Evolutionary conservation across 2,797 vertebrate species (phyloP).

Genomic region (Rhodeus uyekii): DNA sequence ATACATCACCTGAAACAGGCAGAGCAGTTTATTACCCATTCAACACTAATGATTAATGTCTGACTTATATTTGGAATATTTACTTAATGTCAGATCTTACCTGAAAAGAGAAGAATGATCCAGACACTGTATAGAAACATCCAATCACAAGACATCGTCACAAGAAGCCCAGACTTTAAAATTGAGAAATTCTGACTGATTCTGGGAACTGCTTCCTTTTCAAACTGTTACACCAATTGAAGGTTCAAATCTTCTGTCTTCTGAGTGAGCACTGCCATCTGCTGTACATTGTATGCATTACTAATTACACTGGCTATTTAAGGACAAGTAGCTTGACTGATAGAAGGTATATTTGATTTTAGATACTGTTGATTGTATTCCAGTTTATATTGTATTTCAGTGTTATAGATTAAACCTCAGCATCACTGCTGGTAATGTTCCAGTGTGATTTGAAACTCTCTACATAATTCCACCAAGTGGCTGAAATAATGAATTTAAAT

Average conservation of each 20-base stretch:
- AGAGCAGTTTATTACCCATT: not conserved
- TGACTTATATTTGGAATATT: not conserved
- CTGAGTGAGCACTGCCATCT: not conserved
- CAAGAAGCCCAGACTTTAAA: not conserved
- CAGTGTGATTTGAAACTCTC: not conserved
- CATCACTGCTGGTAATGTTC: not conserved
- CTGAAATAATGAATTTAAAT: not conserved
- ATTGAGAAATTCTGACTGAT: not conserved
- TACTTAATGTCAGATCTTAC: not conserved
- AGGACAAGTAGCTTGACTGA: not conserved
- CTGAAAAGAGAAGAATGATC: slow-evolving; percentile 1
- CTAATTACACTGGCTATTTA: not conserved
- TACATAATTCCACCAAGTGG: not conserved
- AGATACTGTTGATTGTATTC: not conserved
- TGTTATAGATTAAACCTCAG: not conserved
- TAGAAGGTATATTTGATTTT: not conserved
- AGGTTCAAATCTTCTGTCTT: not conserved
- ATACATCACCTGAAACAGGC: not conserved
- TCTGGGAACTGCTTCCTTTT: not conserved
- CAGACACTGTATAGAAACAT: not conserved
- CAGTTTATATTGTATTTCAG: not conserved
- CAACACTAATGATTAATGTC: not conserved
- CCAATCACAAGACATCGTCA: not conserved
- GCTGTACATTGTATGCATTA: not conserved
- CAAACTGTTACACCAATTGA: not conserved